Percentiles rank a stretch among this genome's conserved stretches.
Conservation (phyloP, 2,797 vertebrate genomes). For the Cygnus olor region DNA sequence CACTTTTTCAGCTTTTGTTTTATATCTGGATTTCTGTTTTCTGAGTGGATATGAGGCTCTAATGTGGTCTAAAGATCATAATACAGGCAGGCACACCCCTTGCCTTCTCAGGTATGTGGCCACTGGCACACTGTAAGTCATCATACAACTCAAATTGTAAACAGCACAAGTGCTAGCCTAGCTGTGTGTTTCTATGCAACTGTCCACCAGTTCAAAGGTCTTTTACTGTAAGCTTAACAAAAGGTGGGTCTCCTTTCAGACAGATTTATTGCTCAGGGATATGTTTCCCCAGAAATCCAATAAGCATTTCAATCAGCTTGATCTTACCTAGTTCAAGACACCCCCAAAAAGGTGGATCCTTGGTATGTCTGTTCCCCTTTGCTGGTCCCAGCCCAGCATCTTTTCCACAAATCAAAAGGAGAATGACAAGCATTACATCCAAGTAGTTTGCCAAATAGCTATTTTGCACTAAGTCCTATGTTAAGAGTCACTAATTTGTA, state of each 20-base stretch:
- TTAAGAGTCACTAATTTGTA: background rate
- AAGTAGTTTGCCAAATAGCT: background rate
- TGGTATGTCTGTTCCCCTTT: background rate
- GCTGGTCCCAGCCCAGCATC: background rate
- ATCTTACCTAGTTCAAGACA: background rate
- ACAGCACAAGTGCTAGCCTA: background rate
- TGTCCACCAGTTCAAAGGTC: background rate
- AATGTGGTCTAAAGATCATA: background rate
- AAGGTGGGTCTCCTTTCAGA: background rate
- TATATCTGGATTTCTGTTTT: background rate
- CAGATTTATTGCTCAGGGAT: slow-evolving; percentile 8
- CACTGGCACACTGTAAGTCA: background rate
- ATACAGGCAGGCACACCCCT: accelerated
- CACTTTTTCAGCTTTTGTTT: background rate
- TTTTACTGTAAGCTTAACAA: slow-evolving; percentile 7
- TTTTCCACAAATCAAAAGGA: background rate
- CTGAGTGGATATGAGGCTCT: accelerated
- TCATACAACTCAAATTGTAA: background rate
- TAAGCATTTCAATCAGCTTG: background rate
- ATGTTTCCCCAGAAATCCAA: slow-evolving; percentile 18
- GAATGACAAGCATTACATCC: background rate
- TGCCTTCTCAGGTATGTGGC: background rate
- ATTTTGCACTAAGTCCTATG: background rate
- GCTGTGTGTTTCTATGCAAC: background rate
- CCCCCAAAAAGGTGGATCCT: background rate